Conservation (phyloP, 2,888 invertebrate species). For the Microchrysa polita region DNA sequence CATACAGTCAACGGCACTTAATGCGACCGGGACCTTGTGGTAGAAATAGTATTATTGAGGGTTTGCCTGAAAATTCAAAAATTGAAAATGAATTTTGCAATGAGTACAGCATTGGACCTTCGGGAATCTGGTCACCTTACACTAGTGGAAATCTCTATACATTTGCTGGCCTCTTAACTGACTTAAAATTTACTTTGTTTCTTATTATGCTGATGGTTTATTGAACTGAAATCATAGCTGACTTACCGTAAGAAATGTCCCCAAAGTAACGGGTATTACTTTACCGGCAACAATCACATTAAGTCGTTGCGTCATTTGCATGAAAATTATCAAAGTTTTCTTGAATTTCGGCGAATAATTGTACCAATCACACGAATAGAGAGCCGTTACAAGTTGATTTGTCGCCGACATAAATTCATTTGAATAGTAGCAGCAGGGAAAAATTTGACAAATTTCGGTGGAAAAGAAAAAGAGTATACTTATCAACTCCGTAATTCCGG, state of each 20-base stretch:
- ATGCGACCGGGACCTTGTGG: too few species aligned
- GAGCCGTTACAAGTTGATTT: conserved; percentile 33
- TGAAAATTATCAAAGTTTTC: conserved; percentile 43
- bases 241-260: conserved; percentile 40
- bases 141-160: too few species aligned
- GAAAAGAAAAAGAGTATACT: background rate
- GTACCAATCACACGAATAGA: conserved; percentile 42
- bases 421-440: conserved; percentile 42
- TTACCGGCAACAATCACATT: conserved; percentile 40
- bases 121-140: too few species aligned
- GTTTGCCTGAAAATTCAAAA: too few species aligned
- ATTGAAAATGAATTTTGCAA: too few species aligned
- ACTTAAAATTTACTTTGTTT: too few species aligned
- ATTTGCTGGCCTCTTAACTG: too few species aligned
- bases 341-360: conserved; percentile 35
- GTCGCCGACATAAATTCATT: conserved; percentile 21
- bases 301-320: conserved; percentile 31
- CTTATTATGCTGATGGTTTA: too few species aligned
- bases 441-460: conserved; percentile 5
- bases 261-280: conserved; percentile 27
- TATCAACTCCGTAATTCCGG: background rate
- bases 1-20: too few species aligned
- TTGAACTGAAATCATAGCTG: too few species aligned
- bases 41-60: too few species aligned
- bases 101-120: too few species aligned